phyloP scores from a whole-genome alignment of 2,888 invertebrate genomes.

The Oegoconia quadripuncta region DNA sequence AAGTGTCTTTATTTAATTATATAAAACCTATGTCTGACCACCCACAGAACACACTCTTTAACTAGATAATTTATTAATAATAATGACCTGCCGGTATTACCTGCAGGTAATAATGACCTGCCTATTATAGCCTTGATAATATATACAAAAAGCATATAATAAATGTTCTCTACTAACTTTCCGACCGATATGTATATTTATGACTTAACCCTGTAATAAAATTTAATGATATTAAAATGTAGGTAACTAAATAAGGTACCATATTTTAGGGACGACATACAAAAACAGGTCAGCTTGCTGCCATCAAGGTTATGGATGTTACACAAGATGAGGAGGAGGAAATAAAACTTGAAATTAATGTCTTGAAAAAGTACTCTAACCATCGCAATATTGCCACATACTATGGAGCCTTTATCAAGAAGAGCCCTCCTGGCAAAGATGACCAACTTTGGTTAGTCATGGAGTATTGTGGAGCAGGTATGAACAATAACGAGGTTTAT shows the following conservation, averaged over 20 bases:
- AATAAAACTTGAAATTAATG: conserved; percentile 99
- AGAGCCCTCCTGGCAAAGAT: conserved; percentile 98
- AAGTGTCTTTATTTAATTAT: no score
- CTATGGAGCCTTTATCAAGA: conserved; percentile 99
- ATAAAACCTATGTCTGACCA: no score
- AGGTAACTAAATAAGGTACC: not conserved
- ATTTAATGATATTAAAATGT: not conserved
- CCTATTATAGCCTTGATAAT: no score
- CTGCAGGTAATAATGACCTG: no score
- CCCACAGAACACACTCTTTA: no score
- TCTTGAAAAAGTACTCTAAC: conserved; percentile 98
- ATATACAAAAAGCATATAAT: no score
- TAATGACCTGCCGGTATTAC: no score
- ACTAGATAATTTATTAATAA: no score
- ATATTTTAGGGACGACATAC: conserved; percentile 95
- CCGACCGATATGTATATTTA: no score
- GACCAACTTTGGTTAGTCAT: conserved; percentile 99
- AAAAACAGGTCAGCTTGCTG: conserved; percentile 99
- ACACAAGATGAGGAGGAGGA: conserved; percentile 99
- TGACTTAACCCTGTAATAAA: no score
- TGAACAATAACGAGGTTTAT: no score
- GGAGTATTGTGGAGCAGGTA: conserved; percentile 99
- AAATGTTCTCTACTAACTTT: no score
- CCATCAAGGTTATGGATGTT: conserved; percentile 99
- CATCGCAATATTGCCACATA: conserved; percentile 99